Evolutionary conservation across 2,797 vertebrate genomes (phyloP), one percentile per base, ranked within the genome.

Genomic region (Xenopus petersii): DNA sequence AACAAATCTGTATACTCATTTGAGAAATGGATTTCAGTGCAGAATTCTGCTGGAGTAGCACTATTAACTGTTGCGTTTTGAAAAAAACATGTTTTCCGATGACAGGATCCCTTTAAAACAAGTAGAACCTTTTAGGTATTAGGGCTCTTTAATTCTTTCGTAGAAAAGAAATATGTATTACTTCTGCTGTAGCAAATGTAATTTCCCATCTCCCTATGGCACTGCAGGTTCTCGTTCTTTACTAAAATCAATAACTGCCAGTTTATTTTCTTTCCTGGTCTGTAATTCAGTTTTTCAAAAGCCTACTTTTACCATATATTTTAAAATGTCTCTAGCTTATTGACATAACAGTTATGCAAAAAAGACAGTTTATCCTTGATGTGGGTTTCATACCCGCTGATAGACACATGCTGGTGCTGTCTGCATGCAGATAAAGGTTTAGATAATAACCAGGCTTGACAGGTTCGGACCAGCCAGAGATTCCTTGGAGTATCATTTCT

Each of bases 281-380:
- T 60, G 49, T n/a, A 51, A 68, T 63, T 67, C 46, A 46, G 51
- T 74, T 67, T 36, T 49, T 60, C 46, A n/a, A 67, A 54, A 62
- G 42, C 65, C n/a, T 42, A 46, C 12, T 24, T 61, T 75, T 54
- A n/a, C 3, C 12, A 42, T 74, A 54, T 74, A 61, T 36, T 7
- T 15, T 54, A 15, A 67, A 30, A 67, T 74, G 60, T 49, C 64
- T 74, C 48, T 13, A 49, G 48, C 2, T 3, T 56, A 13, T 60
- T 48, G 64, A 51, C 24, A 21, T 33, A 33, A 48, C 24, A 74
- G 58, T 36, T 24, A 33, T 62, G 30, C 36, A n/a, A 21, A 49
- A 51, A 64, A 58, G 70, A 12, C 61, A 21, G 42, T 47, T 73
- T 73, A n/a, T 73, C 30, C 36, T 73, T n/a, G 10, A 10, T 51